Conservation (phyloP, 2,113 vertebrate genomes). For the Burhinus oedicnemus region DNA sequence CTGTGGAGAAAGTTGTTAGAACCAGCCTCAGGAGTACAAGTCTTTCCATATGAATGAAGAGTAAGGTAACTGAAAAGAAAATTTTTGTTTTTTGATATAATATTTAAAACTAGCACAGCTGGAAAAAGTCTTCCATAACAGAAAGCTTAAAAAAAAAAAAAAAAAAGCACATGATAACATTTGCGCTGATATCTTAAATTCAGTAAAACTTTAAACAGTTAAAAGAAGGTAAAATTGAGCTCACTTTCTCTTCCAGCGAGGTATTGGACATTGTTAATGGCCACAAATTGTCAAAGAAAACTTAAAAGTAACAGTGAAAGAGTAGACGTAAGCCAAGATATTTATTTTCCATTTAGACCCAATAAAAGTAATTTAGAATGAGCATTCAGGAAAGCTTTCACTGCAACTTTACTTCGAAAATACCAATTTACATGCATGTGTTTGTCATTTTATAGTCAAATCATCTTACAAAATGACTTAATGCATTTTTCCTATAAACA, state of each 20-base stretch:
- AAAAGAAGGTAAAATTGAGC: neutral
- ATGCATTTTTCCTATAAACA: neutral
- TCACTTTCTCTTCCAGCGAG: neutral
- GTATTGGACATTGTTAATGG: neutral
- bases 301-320: neutral
- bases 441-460: neutral
- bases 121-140: neutral
- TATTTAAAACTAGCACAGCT: too few species aligned
- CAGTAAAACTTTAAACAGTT: neutral
- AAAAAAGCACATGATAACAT: accelerated
- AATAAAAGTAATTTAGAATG: neutral
- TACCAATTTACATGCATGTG: neutral
- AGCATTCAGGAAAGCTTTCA: neutral
- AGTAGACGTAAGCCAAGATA: neutral
- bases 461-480: neutral
- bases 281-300: neutral
- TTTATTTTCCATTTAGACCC: neutral
- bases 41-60: neutral
- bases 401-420: neutral
- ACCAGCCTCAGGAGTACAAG: neutral
- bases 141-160: neutral
- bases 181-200: neutral
- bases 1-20: neutral
- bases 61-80: neutral
- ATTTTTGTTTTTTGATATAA: too few species aligned